A percentile compares a stretch with the other conserved stretches of the same genome.
These are phyloP conservation scores for Prorops nasuta DNA, from an alignment of 1,140 invertebrate species.

Conservation along the genomic window DNA sequence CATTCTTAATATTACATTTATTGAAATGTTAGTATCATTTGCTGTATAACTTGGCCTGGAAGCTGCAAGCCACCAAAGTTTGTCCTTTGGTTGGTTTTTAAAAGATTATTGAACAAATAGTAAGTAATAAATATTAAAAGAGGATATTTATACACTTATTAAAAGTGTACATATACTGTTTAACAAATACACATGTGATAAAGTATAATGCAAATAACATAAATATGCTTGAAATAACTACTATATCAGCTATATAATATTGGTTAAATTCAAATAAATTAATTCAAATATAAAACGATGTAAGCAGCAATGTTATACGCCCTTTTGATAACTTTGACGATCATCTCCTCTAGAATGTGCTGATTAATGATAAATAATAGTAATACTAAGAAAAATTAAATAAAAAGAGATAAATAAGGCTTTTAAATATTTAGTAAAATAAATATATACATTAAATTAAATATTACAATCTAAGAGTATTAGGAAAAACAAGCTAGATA, in stretches of 20 bases:
- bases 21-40: no score
- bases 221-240: slow-evolving; percentile 18
- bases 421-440: no score
- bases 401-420: slow-evolving; percentile 18
- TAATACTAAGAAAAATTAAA: slow-evolving; percentile 19
- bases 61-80: no score
- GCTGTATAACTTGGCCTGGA: no score
- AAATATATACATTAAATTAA: slow-evolving; percentile 31
- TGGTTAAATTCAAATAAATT: slow-evolving; percentile 28
- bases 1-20: no score
- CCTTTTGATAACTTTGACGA: slow-evolving; percentile 11
- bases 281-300: slow-evolving; percentile 23
- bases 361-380: slow-evolving; percentile 20
- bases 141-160: slow-evolving; percentile 24
- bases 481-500: slow-evolving; percentile 39
- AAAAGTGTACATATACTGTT: slow-evolving; percentile 22
- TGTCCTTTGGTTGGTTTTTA: no score
- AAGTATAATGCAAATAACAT: slow-evolving; percentile 30
- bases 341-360: slow-evolving; percentile 14
- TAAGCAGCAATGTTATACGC: slow-evolving; percentile 14
- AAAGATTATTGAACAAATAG: no score
- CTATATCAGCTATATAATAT: slow-evolving; percentile 13
- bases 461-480: slow-evolving; percentile 45
- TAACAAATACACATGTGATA: slow-evolving; percentile 19
- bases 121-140: no score